phyloP scores from a whole-genome alignment of 2,888 invertebrate species.

The Spisula solida region DNA sequence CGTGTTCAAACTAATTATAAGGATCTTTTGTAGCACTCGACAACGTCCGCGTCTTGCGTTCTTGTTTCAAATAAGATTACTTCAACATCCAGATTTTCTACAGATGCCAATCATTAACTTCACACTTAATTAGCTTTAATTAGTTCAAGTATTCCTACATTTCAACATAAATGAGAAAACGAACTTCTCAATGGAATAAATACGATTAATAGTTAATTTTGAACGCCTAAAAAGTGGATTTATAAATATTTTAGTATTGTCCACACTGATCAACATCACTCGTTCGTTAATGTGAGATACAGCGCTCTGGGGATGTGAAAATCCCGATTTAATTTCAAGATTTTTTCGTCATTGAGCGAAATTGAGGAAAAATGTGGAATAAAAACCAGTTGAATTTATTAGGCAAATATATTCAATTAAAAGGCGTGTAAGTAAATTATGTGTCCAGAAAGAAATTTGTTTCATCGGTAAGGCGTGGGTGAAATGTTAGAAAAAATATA shows the following conservation, averaged over 20 bases:
- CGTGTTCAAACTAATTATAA: too few relatives aligned
- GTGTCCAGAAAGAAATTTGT: neutral
- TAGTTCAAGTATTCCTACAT: neutral
- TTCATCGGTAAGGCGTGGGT: too few relatives aligned
- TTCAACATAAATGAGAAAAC: slow-evolving; percentile 20
- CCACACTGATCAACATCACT: neutral
- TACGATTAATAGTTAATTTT: slow-evolving; percentile 6
- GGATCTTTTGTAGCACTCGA: neutral
- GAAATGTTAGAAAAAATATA: too few relatives aligned
- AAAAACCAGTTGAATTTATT: neutral
- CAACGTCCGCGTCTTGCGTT: neutral
- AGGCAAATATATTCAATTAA: neutral
- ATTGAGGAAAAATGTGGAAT: neutral
- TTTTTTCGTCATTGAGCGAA: neutral
- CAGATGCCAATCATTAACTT: neutral
- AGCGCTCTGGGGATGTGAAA: neutral
- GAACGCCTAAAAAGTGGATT: neutral
- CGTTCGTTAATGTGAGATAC: neutral
- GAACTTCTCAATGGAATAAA: slow-evolving; percentile 10
- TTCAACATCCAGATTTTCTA: neutral
- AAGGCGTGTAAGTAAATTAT: neutral
- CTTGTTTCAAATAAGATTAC: slow-evolving; percentile 4
- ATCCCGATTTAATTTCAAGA: neutral
- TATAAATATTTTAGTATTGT: slow-evolving; percentile 18
- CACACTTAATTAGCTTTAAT: slow-evolving; percentile 14